These are phyloP conservation scores for Pseudomyrmex cubaensis DNA, from an alignment of 1,140 invertebrate species.

Conservation along the genomic window DNA sequence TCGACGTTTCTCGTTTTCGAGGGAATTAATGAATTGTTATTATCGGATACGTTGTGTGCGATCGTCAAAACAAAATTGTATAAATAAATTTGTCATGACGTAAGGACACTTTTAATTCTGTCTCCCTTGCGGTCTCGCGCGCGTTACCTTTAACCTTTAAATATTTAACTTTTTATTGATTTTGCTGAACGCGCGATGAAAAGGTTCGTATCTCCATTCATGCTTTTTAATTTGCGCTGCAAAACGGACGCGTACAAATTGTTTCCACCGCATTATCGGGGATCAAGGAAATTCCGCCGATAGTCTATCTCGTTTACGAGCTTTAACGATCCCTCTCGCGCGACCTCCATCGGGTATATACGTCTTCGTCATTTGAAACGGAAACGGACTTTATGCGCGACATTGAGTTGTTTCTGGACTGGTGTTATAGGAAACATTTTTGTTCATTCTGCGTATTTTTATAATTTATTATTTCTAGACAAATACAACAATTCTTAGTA, in stretches of 20 bases:
- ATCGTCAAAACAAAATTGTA: no score
- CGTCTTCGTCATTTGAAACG: conserved; percentile 56
- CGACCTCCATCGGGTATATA: conserved; percentile 55
- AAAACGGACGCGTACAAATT: conserved; percentile 72
- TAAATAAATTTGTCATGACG: conserved; percentile 16
- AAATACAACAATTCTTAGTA: not conserved
- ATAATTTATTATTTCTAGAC: not conserved
- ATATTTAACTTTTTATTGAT: conserved; percentile 32
- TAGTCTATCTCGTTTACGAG: conserved; percentile 75
- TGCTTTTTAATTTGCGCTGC: conserved; percentile 32
- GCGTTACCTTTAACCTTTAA: not conserved
- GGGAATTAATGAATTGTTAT: not conserved
- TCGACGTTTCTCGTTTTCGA: not conserved
- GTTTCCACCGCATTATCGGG: conserved; percentile 74
- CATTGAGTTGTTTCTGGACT: conserved; percentile 24
- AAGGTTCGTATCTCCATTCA: not conserved
- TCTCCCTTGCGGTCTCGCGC: not conserved
- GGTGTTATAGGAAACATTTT: conserved; percentile 25
- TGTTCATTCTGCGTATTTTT: conserved; percentile 9
- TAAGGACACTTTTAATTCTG: conserved; percentile 25
- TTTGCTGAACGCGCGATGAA: not conserved
- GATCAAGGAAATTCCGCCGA: conserved; percentile 75
- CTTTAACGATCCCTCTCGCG: conserved; percentile 69
- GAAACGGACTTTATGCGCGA: conserved; percentile 53
- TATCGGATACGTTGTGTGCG: not conserved